These are phyloP conservation scores for Phaethornis superciliosus DNA, from an alignment of 2,113 vertebrate genomes.

Conservation along the genomic window DNA sequence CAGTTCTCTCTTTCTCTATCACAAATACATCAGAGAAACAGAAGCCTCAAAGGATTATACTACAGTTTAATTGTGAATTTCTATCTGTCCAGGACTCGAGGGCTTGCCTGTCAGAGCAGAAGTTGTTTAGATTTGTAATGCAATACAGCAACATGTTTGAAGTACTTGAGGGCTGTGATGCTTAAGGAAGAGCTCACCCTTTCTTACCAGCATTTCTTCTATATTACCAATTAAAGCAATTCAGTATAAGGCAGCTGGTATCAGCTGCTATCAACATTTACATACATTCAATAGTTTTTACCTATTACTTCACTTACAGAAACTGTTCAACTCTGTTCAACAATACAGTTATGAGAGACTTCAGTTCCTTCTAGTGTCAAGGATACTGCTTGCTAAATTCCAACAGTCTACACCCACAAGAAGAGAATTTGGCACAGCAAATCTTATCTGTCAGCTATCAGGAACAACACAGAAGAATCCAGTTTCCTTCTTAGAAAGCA, in stretches of 20 bases:
- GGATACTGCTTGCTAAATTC: not conserved
- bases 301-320: not conserved
- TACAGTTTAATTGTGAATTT: not conserved
- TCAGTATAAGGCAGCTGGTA: not conserved
- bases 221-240: not conserved
- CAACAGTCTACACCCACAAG: not conserved
- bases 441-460: not conserved
- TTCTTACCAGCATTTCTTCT: not conserved
- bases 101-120: not conserved
- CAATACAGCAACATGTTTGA: not conserved
- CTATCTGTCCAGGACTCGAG: not conserved
- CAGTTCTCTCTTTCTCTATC: not conserved
- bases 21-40: not conserved
- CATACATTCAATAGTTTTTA: not conserved
- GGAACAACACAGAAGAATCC: not conserved
- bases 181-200: not conserved
- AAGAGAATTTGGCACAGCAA: not conserved
- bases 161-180: not conserved
- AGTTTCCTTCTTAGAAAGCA: constrained; percentile 21
- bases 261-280: not conserved
- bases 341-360: not conserved
- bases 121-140: not conserved
- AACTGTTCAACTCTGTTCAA: not conserved
- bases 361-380: not conserved
- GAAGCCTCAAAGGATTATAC: not conserved